Conservation (phyloP, 2,113 vertebrate species). For the Ceyx melanurus region DNA sequence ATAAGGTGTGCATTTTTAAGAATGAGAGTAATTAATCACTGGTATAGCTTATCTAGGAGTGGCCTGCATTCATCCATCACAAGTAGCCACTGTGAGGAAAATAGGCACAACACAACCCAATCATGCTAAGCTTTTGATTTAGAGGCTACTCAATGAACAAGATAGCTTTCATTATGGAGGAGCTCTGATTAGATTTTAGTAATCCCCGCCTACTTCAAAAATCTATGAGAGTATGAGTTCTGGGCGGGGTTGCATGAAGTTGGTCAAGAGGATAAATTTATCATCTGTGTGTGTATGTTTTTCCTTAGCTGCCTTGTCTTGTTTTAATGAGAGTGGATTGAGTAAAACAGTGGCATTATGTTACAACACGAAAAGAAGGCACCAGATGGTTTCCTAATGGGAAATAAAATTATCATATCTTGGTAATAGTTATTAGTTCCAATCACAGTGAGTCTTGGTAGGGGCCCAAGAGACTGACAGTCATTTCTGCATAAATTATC, state of each 20-base stretch:
- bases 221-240: not conserved
- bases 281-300: not conserved
- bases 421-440: conserved; percentile 31
- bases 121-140: not conserved
- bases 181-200: not conserved
- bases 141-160: not conserved
- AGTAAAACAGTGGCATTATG: not conserved
- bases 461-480: not conserved
- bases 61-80: not conserved
- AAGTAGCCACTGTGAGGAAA: not conserved
- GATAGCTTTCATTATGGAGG: not conserved
- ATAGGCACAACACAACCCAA: not conserved
- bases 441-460: not conserved
- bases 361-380: conserved; percentile 9
- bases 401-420: conserved; percentile 46
- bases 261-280: not conserved
- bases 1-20: not conserved
- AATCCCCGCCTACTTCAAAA: not conserved
- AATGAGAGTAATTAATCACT: not conserved
- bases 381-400: conserved; percentile 41
- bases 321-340: not conserved
- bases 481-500: conserved; percentile 16
- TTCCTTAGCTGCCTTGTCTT: not conserved
- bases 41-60: not conserved
- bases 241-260: not conserved